Conservation (phyloP, 2,888 invertebrate genomes). For the Drosophila differens region DNA sequence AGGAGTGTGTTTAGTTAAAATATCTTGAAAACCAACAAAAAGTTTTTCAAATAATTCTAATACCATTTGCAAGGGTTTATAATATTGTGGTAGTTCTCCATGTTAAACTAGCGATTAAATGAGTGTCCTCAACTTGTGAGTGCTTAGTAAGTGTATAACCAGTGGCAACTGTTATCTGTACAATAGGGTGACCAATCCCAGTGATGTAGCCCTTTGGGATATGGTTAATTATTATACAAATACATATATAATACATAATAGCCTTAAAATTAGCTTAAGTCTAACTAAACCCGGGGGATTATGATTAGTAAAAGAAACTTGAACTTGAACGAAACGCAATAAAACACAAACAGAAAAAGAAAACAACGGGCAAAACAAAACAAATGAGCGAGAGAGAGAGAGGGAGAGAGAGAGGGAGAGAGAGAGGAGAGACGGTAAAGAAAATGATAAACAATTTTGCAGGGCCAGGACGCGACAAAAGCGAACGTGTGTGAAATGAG, state of each 20-base stretch:
- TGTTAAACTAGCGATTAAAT: slow-evolving; percentile 3
- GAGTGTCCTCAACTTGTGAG: slow-evolving; percentile 17
- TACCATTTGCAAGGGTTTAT: neutral
- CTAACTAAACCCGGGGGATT: slow-evolving; percentile 28
- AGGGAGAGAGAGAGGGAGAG: neutral
- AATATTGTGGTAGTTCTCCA: neutral
- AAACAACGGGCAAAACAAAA: slow-evolving; percentile 41
- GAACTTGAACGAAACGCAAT: slow-evolving; percentile 39
- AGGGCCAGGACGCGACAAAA: slow-evolving; percentile 40
- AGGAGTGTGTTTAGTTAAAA: neutral
- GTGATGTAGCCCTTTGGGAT: slow-evolving; percentile 15
- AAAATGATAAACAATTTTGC: slow-evolving; percentile 16
- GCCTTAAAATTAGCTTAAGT: slow-evolving; percentile 32
- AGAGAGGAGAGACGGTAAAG: neutral
- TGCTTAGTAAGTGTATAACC: slow-evolving; percentile 22
- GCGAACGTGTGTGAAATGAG: slow-evolving; percentile 24
- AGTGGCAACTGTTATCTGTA: slow-evolving; percentile 28
- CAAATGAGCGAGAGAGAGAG: slow-evolving; percentile 5
- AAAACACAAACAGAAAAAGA: slow-evolving; percentile 30
- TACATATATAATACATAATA: slow-evolving; percentile 2
- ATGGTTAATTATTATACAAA: slow-evolving; percentile 1
- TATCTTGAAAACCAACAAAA: neutral
- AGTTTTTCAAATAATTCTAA: neutral
- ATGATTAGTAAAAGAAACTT: slow-evolving; percentile 49
- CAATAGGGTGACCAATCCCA: slow-evolving; percentile 27